Evolutionary conservation across 1,140 invertebrate species (phyloP).

Genomic region (Aricia agestis): DNA sequence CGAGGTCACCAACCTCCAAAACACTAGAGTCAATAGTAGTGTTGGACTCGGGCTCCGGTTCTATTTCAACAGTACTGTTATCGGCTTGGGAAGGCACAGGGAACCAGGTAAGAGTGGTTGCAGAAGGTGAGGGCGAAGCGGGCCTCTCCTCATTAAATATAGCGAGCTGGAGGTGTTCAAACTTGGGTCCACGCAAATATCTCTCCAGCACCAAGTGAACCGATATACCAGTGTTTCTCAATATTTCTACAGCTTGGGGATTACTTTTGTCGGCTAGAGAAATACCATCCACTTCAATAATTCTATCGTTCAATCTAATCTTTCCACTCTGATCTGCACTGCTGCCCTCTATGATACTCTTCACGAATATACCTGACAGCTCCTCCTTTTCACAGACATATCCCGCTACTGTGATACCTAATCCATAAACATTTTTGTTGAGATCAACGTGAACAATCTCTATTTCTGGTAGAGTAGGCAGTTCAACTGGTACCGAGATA

Average conservation of each 20-base stretch:
- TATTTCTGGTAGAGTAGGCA: constrained; percentile 71
- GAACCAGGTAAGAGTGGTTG: constrained; percentile 85
- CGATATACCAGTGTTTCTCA: constrained; percentile 87
- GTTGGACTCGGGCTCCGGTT: constrained; percentile 80
- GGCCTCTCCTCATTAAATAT: constrained; percentile 83
- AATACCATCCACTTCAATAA: constrained; percentile 90
- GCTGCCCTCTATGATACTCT: constrained; percentile 94
- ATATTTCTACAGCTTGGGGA: constrained; percentile 92
- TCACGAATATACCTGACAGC: constrained; percentile 96
- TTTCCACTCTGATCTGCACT: constrained; percentile 91
- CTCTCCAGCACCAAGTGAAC: constrained; percentile 89
- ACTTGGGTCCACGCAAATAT: constrained; percentile 91
- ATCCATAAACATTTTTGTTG: constrained; percentile 81
- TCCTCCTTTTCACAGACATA: constrained; percentile 88
- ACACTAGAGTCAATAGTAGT: constrained; percentile 80
- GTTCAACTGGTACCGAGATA: constrained; percentile 62
- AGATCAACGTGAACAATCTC: constrained; percentile 79
- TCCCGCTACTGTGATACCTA: constrained; percentile 82
- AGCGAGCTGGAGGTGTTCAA: constrained; percentile 91
- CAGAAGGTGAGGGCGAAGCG: constrained; percentile 82
- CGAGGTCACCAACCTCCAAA: constrained; percentile 67
- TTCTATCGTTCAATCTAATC: constrained; percentile 95
- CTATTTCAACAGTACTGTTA: constrained; percentile 77
- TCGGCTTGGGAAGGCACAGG: constrained; percentile 79
- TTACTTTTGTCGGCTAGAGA: constrained; percentile 90